Evolutionary conservation across 2,888 invertebrate species (phyloP), one percentile per base, ranked within the genome.

Genomic region (Macrophya annulata): DNA sequence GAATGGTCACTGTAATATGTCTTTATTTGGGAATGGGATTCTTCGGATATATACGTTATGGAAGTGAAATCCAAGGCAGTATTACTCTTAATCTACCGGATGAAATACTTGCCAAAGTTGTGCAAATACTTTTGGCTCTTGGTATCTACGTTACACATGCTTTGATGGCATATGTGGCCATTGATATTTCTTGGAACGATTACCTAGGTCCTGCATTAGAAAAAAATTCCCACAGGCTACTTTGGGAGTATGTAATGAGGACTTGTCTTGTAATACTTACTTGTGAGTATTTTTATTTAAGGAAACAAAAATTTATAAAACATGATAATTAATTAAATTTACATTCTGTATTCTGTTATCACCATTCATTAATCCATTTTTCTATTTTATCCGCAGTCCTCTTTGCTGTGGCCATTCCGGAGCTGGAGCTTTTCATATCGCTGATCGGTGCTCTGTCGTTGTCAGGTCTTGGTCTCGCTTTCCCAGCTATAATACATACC

Each of bases 81-180:
- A 97, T 99, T 88, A 99, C 99, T 0, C 95, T 99, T 4, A 98
- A 98, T 93, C 94, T 99, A 86, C 97, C 97, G 0, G 93, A 94
- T 0, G 96, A 97, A 90, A 90, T 95, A 10, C 93, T 96, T 82
- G 97, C 96, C 0, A 96, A 96, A 92, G 94, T 96, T 21, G 97
- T 97, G 0, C 96, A 97, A 91, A 94, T 96, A 21, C 95, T 97
- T 90, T 93, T 97, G 77, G 97, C 97, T 0, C 94, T 97, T 87
- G 96, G 97, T 0, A 98, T 99, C 88, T 98, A 97, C 94, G 96
- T 99, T 84, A 98, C 99, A 0, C 99, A 99, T 93, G 97, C 97
- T 0, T 94, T 99, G 55, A 99, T 99, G 90, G 98, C 98, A 93
- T 99, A 99, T 93, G 99, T 99, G 1, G 99, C 99, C 9, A 97